Evolutionary conservation across 2,113 vertebrate species (phyloP), one percentile per base, ranked within the genome.

Genomic region (Equus quagga): DNA sequence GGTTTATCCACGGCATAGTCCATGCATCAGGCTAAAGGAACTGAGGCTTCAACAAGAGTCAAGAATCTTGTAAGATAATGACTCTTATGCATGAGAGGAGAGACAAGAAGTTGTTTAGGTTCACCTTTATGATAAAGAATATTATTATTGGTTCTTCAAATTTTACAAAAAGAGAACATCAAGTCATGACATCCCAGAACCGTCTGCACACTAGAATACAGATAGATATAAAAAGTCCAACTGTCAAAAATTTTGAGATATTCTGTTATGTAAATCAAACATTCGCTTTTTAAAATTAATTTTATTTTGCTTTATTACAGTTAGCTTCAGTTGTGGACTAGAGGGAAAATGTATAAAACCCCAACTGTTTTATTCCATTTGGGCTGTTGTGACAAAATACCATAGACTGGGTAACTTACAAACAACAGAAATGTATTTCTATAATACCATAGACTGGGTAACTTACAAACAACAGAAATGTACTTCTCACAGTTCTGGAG

Each of bases 281-380:
- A 67, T 60, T n/a, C 72, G 21, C 19, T 58, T 46, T 94, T 78
- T 41, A 15, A 4, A 89, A 56, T 62, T 85, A 78, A 78, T 33
- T 94, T 80, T 60, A 56, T 78, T 41, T 92, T 94, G 44, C 18
- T 92, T 72, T 69, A 64, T 62, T 85, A 81, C 3, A 72, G 36
- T 84, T 94, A 58, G 10, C 80, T 91, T 94, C 51, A 84, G 18
- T 91, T 84, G 21, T 75, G 44, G 49, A 89, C 41, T 73, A 41
- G 3, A 93, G 60, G 65, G 64, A 91, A 70, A 86, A 26, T 3
- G 24, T 69, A 41, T 56, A 56, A 65, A 84, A 83, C 1, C 49
- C 24, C 44, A 84, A 80, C 49, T 84, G 7, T n/a, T n/a, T 64
- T 44, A 82, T 46, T 65, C 46, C 75, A 3, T 81, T 80, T 21